Percentiles rank a stretch among this genome's conserved stretches.
Conservation (phyloP, 2,797 vertebrate genomes). For the Telmatherina bonti region DNA sequence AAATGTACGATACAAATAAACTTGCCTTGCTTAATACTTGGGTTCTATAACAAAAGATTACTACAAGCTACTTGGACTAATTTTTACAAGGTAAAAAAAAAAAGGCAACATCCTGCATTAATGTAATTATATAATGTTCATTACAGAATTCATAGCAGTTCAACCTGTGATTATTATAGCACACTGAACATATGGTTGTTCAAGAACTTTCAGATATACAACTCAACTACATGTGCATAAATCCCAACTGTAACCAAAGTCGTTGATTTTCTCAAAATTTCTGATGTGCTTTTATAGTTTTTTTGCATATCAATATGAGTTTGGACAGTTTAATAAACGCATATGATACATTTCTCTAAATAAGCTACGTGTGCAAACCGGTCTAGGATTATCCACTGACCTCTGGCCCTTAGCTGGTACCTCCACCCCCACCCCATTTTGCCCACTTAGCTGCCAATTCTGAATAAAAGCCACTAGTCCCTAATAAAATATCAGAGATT, state of each 20-base stretch:
- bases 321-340: neutral
- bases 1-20: no score
- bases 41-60: neutral
- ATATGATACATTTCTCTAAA: neutral
- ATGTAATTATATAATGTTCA: neutral
- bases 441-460: no score
- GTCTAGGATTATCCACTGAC: neutral
- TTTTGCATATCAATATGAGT: neutral
- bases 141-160: neutral
- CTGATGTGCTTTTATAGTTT: neutral
- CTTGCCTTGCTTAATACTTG: no score
- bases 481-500: no score
- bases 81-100: neutral
- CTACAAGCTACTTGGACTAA: neutral
- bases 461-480: no score
- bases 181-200: neutral
- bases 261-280: no score
- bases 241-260: no score
- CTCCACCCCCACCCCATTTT: no score
- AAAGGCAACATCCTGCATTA: neutral
- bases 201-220: no score
- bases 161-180: no score
- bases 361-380: neutral
- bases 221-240: no score
- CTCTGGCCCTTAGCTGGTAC: no score